Percentiles rank a stretch among this genome's conserved stretches.
phyloP scores from a whole-genome alignment of 2,113 vertebrate genomes.

The Glaucomys volans region DNA sequence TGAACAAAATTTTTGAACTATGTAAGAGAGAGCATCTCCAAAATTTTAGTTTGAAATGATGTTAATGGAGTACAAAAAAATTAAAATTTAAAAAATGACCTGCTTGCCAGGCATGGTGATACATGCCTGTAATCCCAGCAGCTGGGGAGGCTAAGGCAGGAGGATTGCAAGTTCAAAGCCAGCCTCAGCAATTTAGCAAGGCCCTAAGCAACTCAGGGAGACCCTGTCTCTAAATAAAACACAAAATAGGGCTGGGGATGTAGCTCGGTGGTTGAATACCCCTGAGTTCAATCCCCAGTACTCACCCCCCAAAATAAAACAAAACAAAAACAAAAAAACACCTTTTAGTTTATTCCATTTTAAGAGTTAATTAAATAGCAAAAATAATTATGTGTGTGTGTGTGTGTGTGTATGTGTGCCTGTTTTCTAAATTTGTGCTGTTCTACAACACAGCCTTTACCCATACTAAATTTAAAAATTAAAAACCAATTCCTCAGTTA shows the following conservation, averaged over 20 bases:
- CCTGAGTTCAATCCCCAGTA: too few species aligned
- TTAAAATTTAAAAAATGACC: not conserved
- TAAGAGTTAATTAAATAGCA: not conserved
- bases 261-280: too few species aligned
- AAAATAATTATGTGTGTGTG: not conserved
- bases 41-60: constrained; percentile 13
- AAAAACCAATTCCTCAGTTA: not conserved
- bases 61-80: not conserved
- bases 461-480: not conserved
- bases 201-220: too few species aligned
- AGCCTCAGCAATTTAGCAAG: too few species aligned
- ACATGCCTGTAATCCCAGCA: too few species aligned
- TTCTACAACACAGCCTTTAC: not conserved
- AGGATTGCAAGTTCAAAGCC: too few species aligned
- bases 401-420: too few species aligned
- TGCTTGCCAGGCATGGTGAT: too few species aligned
- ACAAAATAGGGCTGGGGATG: too few species aligned
- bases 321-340: not conserved
- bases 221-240: too few species aligned
- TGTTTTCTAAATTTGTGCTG: not conserved
- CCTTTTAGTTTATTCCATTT: constrained; percentile 22
- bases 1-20: not conserved
- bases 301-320: not conserved
- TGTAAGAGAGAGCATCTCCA: not conserved
- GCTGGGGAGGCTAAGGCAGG: too few species aligned